Evolutionary conservation across 2,888 invertebrate species (phyloP), one percentile per base, ranked within the genome.

Genomic region (Parnassius glacialis): DNA sequence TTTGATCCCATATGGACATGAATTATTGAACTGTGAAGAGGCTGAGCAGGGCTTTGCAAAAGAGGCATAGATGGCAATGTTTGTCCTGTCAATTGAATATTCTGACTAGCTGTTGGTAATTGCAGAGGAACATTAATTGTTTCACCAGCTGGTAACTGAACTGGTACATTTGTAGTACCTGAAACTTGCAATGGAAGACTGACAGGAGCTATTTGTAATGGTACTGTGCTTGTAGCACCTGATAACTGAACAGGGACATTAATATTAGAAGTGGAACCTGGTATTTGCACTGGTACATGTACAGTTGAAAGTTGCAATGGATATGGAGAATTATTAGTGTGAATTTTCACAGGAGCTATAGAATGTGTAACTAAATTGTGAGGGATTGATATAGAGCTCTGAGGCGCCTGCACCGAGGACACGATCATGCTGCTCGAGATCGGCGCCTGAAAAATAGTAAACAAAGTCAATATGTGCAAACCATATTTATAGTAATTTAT

Each of bases 361-460:
- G 90, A 85, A 73, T 90, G 90, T 57, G 90, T 85, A 59, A 90
- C 84, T 73, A 90, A 79, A 74, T 80, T 87, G 70, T 91, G 90
- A 65, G 87, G 81, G 61, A 90, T 85, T 61, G 89, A 84, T 78
- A 90, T 82, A 61, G 89, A 86, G 81, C 81, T 90, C 79, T 87
- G 88, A 63, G 89, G 80, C 73, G 84, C 83, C 74, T 87, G 90
- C 80, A 91, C 81, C 68, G 91, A 89, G 67, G 91, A 86, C 75
- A 91, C 87, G 76, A 91, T 87, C 91, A 90, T 90, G 75, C 90
- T 89, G 89, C 85, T 89, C 74, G 90, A 80, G 76, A 85, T 87
- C 77, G 90, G 90, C 78, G 89, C 84, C 91, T 91, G 86, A 74
- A 90, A 90, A 64, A 68, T 74, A 67, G 78, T 74, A 78, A 79